phyloP scores from a whole-genome alignment of 2,888 invertebrate species.

The Caenorhabditis zanzibari region DNA sequence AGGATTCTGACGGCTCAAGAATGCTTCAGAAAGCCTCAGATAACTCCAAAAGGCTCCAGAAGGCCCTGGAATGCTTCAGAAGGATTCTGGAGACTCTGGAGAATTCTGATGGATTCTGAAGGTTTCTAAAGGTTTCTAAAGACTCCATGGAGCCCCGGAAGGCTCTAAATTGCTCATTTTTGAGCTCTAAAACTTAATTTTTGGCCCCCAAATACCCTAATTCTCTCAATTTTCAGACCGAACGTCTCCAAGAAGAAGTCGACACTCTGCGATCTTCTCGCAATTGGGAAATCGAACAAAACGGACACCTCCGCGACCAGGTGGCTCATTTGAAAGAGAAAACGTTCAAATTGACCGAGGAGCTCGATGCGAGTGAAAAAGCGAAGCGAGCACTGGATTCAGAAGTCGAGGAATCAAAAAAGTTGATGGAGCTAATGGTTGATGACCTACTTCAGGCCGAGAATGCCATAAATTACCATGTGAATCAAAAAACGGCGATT shows the following conservation, averaged over 20 bases:
- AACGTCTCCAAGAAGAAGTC: constrained; percentile 72
- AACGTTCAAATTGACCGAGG: constrained; percentile 68
- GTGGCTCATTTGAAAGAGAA: constrained; percentile 74
- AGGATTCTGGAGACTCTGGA: too few species aligned
- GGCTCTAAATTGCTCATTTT: background rate
- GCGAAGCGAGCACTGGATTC: constrained; percentile 65
- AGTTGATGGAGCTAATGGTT: constrained; percentile 63
- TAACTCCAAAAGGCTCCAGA: too few species aligned
- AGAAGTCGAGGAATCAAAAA: constrained; percentile 62
- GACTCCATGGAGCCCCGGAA: background rate
- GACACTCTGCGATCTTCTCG: constrained; percentile 77
- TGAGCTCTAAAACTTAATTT: too few species aligned
- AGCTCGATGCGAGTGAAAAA: constrained; percentile 70
- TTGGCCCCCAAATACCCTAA: background rate
- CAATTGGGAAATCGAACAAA: constrained; percentile 81
- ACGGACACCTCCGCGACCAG: constrained; percentile 77
- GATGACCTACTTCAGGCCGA: constrained; percentile 73
- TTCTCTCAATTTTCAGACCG: constrained; percentile 65
- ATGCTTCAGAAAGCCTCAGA: too few species aligned
- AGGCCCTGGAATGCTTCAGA: too few species aligned
- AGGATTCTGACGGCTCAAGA: too few species aligned
- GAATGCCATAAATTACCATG: constrained; percentile 69
- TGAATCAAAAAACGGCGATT: constrained; percentile 76
- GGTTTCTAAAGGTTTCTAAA: too few species aligned
- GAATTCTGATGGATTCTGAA: background rate